A percentile compares a stretch with the other conserved stretches of the same genome.
Evolutionary conservation across 92 coral and sea anemone genomes (phyloP).

Genomic region (Isaurus tuberculatus): DNA sequence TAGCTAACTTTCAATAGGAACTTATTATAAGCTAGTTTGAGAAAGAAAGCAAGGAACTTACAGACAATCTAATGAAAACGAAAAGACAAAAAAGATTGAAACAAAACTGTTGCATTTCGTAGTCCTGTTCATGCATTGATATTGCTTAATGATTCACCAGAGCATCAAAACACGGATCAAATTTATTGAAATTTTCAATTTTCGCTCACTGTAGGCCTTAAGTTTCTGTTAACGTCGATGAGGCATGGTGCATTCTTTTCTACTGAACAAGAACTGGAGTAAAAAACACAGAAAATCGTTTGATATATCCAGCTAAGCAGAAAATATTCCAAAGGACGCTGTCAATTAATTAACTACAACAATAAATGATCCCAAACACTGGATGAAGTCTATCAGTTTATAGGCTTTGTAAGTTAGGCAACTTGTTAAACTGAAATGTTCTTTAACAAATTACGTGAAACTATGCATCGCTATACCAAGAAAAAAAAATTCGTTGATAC

Average conservation of each 20-base stretch:
- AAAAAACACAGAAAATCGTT: neutral
- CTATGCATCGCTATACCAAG: neutral
- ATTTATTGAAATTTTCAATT: neutral
- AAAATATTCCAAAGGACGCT: neutral
- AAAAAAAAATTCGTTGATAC: too few relatives aligned
- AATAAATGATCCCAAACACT: neutral
- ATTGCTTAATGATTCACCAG: slow-evolving; percentile 36
- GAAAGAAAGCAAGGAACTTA: slow-evolving; percentile 31
- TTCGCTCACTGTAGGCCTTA: neutral
- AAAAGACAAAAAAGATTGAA: neutral
- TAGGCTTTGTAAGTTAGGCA: neutral
- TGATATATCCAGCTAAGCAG: neutral
- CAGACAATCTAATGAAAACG: slow-evolving; percentile 26
- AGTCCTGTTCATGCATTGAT: neutral
- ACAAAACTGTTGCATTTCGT: neutral
- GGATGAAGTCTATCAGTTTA: neutral
- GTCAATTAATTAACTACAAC: slow-evolving; percentile 22
- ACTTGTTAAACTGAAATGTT: neutral
- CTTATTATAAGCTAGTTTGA: neutral
- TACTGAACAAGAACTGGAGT: neutral
- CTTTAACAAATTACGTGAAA: neutral
- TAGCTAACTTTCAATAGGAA: neutral
- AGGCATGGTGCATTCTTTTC: neutral
- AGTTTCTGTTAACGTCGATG: slow-evolving; percentile 11
- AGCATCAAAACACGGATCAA: neutral